phyloP scores from a whole-genome alignment of 2,888 invertebrate species.

The Amphipyra tragopoginis region DNA sequence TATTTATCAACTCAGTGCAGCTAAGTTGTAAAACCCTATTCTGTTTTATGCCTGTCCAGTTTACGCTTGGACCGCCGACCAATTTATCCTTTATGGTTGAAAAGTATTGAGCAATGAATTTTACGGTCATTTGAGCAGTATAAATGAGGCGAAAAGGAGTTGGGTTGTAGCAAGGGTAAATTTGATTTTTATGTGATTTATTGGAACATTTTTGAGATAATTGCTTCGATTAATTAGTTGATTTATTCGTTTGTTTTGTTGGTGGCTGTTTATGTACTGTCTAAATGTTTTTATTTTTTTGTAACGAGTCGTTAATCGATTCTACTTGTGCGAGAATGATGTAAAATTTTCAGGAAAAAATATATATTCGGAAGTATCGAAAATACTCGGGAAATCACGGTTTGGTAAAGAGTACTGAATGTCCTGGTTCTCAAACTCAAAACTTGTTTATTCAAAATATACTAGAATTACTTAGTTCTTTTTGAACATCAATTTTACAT shows the following conservation, averaged over 20 bases:
- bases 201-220: conserved; percentile 25
- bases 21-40: conserved; percentile 33
- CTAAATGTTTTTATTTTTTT: too few species aligned
- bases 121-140: conserved; percentile 61
- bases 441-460: too few species aligned
- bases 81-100: conserved; percentile 64
- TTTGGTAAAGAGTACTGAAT: too few species aligned
- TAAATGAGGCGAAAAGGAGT: conserved; percentile 58
- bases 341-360: too few species aligned
- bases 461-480: too few species aligned
- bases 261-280: too few species aligned
- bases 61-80: conserved; percentile 39
- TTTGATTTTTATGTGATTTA: conserved; percentile 48
- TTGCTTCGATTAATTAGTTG: conserved; percentile 26
- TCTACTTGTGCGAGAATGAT: too few species aligned
- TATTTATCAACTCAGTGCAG: conserved; percentile 62
- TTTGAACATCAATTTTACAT: too few species aligned
- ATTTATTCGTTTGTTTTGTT: background rate
- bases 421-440: too few species aligned
- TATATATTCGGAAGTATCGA: too few species aligned
- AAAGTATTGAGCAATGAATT: conserved; percentile 62
- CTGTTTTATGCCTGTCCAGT: conserved; percentile 47
- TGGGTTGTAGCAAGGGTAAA: conserved; percentile 41
- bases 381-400: too few species aligned
- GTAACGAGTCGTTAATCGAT: too few species aligned